A percentile compares a stretch with the other conserved stretches of the same genome.
Evolutionary conservation across 2,888 invertebrate species (phyloP).

Genomic region (Plagodis pulveraria): DNA sequence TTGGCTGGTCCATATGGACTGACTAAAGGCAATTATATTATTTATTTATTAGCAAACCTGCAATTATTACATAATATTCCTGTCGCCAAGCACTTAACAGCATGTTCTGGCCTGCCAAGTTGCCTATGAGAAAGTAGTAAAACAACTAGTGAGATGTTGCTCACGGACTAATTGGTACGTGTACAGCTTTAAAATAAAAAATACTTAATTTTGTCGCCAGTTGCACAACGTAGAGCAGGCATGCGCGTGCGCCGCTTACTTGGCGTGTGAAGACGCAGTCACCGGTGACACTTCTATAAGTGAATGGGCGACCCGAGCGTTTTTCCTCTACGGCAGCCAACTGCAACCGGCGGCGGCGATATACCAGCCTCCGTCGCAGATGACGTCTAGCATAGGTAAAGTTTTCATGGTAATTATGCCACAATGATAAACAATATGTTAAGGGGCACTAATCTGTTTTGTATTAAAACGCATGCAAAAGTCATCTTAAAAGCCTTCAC

Average conservation of each 20-base stretch:
- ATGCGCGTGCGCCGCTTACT: conserved; percentile 93
- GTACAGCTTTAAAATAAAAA: neutral
- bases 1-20: no score
- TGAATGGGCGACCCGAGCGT: conserved; percentile 96
- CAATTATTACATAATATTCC: no score
- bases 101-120: no score
- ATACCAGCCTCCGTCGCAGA: conserved; percentile 60
- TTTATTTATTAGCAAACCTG: no score
- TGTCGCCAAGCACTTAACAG: no score
- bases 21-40: no score
- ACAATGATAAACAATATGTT: no score
- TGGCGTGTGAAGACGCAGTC: conserved; percentile 89
- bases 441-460: no score
- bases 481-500: no score
- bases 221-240: conserved; percentile 93
- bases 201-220: conserved; percentile 42
- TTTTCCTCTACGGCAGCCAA: conserved; percentile 96
- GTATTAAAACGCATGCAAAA: no score
- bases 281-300: conserved; percentile 85
- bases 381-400: conserved; percentile 62
- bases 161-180: no score
- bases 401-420: neutral
- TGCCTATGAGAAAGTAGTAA: neutral
- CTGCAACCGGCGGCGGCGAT: conserved; percentile 85
- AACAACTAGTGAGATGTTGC: neutral